phyloP scores from a whole-genome alignment of 2,113 vertebrate genomes.

The Ginglymostoma cirratum region DNA sequence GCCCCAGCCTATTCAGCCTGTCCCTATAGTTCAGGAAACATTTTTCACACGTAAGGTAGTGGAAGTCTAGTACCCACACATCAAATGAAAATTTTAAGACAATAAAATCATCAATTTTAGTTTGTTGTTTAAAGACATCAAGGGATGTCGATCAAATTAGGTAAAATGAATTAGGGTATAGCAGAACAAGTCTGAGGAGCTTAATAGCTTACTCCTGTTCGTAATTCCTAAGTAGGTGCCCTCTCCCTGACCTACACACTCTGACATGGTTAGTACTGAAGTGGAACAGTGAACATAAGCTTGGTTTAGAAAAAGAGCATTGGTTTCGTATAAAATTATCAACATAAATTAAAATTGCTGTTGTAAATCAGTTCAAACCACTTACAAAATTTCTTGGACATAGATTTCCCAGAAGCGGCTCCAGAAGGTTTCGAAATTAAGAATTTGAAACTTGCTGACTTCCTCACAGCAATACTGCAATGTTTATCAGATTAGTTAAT shows the following conservation, averaged over 20 bases:
- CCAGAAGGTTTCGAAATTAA: not conserved
- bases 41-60: not conserved
- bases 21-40: not conserved
- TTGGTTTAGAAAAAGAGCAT: not conserved
- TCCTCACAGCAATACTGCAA: not conserved
- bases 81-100: not conserved
- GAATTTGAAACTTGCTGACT: not conserved
- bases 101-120: no score
- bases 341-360: not conserved
- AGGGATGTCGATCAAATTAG: not conserved
- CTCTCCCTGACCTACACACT: not conserved
- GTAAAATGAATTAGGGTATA: not conserved
- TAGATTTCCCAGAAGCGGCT: not conserved
- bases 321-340: constrained; percentile 4
- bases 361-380: not conserved
- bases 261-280: not conserved
- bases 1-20: no score
- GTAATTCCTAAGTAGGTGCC: not conserved
- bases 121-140: not conserved
- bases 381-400: not conserved
- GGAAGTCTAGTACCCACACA: not conserved
- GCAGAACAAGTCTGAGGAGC: no score
- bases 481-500: not conserved
- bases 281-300: not conserved
- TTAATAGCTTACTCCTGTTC: no score